phyloP scores from a whole-genome alignment of 2,113 vertebrate species.

The Sprattus sprattus region DNA sequence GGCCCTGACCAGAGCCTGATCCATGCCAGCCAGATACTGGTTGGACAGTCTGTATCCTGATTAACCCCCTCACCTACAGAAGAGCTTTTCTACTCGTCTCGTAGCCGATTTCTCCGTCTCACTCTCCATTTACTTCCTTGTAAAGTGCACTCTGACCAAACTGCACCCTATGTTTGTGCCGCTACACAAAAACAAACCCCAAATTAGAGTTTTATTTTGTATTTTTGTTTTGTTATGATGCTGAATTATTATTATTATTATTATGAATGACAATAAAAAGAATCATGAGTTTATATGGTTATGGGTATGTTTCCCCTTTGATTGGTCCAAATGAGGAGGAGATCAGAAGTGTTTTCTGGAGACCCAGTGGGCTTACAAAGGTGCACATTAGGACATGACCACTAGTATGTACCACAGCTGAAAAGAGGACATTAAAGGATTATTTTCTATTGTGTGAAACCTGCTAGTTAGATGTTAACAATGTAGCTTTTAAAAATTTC shows the following conservation, averaged over 20 bases:
- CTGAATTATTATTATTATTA: slow-evolving; percentile 64
- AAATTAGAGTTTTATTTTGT: slow-evolving; percentile 62
- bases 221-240: slow-evolving; percentile 55
- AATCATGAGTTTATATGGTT: slow-evolving; percentile 34
- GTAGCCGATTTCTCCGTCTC: slow-evolving; percentile 6
- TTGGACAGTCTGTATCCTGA: not conserved
- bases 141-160: not conserved
- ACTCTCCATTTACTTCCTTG: not conserved
- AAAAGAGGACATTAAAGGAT: not conserved
- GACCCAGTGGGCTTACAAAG: not conserved
- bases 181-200: slow-evolving; percentile 46
- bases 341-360: not conserved
- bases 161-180: not conserved
- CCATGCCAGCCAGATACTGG: not conserved
- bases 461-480: not conserved
- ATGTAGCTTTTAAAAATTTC: not conserved
- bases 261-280: slow-evolving; percentile 58
- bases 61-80: not conserved
- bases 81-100: not conserved
- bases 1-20: not conserved
- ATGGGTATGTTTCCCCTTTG: not conserved
- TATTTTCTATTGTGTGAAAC: too few relatives aligned
- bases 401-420: not conserved
- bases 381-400: not conserved
- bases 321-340: not conserved